A percentile compares a stretch with the other conserved stretches of the same genome.
Conservation (phyloP, 2,888 invertebrate genomes). For the Dasysyrphus albostriatus region DNA sequence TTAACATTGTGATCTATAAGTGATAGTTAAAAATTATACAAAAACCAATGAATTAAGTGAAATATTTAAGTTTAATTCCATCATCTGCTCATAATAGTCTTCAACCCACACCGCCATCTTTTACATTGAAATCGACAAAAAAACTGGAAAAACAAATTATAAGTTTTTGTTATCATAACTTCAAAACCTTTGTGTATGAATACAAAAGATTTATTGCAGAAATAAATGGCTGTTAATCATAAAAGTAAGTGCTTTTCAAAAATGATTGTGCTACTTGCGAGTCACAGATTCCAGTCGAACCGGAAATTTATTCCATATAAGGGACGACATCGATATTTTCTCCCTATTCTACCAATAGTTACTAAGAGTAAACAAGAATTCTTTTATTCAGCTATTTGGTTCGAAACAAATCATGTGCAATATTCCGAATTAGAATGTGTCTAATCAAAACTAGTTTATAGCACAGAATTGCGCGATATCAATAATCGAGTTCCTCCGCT, state of each 20-base stretch:
- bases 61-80: conserved; percentile 41
- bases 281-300: conserved; percentile 65
- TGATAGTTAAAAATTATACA: background rate
- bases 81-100: conserved; percentile 57
- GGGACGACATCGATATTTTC: conserved; percentile 68
- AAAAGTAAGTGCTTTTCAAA: conserved; percentile 15
- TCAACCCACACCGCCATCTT: conserved; percentile 74
- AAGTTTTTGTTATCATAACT: conserved; percentile 33
- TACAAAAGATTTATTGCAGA: background rate
- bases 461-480: conserved; percentile 22
- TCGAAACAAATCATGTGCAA: conserved; percentile 30
- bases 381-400: conserved; percentile 23
- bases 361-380: conserved; percentile 62
- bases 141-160: conserved; percentile 33
- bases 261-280: conserved; percentile 5
- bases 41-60: conserved; percentile 29
- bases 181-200: conserved; percentile 40
- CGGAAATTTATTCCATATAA: conserved; percentile 75
- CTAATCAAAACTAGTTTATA: conserved; percentile 62
- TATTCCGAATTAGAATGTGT: conserved; percentile 39
- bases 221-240: background rate
- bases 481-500: conserved; percentile 27
- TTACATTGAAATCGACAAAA: conserved; percentile 23
- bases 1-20: conserved; percentile 50
- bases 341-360: conserved; percentile 38